Evolutionary conservation across 2,888 invertebrate genomes (phyloP).

Genomic region (Tuta absoluta): DNA sequence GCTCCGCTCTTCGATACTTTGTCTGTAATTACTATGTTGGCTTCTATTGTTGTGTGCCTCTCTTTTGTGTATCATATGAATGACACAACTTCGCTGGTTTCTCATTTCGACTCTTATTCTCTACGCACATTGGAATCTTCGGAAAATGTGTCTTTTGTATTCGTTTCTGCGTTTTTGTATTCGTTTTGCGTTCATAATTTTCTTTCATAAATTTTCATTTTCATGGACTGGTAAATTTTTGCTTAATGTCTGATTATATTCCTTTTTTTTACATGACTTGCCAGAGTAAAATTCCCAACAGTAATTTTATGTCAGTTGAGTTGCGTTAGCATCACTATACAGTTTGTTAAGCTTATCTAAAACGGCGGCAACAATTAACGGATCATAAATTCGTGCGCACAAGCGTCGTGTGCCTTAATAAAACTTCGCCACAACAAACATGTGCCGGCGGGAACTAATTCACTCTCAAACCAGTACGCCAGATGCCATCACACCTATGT

Average conservation of each 20-base stretch:
- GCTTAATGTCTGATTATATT: background rate
- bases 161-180: background rate
- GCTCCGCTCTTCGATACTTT: slow-evolving; percentile 54
- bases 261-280: background rate
- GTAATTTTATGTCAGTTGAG: background rate
- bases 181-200: background rate
- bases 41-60: slow-evolving; percentile 53
- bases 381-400: slow-evolving; percentile 64
- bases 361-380: slow-evolving; percentile 70
- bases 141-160: slow-evolving; percentile 17
- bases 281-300: background rate
- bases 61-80: slow-evolving; percentile 55
- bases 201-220: background rate
- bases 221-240: background rate
- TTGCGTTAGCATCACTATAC: slow-evolving; percentile 16
- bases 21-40: slow-evolving; percentile 57
- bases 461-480: slow-evolving; percentile 33
- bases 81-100: slow-evolving; percentile 49
- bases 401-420: slow-evolving; percentile 53
- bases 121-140: slow-evolving; percentile 9
- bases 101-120: slow-evolving; percentile 44
- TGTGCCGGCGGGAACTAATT: slow-evolving; percentile 34
- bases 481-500: slow-evolving; percentile 40
- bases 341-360: slow-evolving; percentile 69
- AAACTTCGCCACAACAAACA: slow-evolving; percentile 44